Evolutionary conservation across 2,888 invertebrate genomes (phyloP).

Genomic region (Cenopis cana): DNA sequence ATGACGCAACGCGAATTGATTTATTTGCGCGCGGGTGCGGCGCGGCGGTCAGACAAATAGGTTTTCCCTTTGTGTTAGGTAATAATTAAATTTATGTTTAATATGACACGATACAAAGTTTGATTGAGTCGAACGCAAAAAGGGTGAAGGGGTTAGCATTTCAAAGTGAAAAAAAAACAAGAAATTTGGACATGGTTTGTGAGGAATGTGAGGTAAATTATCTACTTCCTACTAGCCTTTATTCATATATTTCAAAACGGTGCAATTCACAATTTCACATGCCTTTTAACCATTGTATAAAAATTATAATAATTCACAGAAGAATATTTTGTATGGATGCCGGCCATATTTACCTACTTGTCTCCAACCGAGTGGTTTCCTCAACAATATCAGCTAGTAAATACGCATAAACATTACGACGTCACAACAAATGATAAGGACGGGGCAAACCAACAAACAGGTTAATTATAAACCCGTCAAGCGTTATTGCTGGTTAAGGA

Average conservation of each 20-base stretch:
- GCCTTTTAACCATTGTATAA: too few species aligned
- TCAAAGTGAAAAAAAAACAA: too few species aligned
- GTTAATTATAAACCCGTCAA: slow-evolving; percentile 3
- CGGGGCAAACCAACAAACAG: not conserved
- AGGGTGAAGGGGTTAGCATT: too few species aligned
- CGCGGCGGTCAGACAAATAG: slow-evolving; percentile 25
- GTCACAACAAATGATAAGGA: not conserved
- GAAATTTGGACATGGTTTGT: too few species aligned
- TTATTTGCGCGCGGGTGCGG: slow-evolving; percentile 17
- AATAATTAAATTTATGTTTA: not conserved
- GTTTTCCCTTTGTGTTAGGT: slow-evolving; percentile 6
- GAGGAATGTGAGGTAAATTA: too few species aligned
- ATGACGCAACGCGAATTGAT: slow-evolving; percentile 32
- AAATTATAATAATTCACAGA: too few species aligned
- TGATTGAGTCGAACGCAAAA: too few species aligned
- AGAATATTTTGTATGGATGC: slow-evolving; percentile 2
- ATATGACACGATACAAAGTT: not conserved
- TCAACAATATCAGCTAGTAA: slow-evolving; percentile 4
- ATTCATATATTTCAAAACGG: too few species aligned
- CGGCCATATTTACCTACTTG: not conserved
- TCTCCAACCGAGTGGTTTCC: not conserved
- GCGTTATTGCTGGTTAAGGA: not conserved
- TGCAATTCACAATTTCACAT: too few species aligned
- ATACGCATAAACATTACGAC: not conserved
- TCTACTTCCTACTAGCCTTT: too few species aligned